Evolutionary conservation across 2,113 vertebrate genomes (phyloP).

Genomic region (Python bivittatus): DNA sequence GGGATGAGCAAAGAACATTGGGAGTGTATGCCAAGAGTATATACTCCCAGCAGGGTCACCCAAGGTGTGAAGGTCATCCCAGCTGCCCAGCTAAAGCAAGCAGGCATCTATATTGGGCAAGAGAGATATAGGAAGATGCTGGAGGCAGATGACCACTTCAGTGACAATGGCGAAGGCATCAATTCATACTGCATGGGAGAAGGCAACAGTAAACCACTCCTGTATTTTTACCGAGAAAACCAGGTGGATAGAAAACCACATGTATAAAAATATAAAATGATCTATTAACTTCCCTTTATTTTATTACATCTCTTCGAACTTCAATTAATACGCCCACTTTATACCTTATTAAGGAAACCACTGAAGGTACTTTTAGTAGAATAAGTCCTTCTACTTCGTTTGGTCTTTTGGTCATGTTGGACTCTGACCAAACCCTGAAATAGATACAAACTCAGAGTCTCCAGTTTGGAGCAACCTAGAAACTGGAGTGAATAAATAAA

Average conservation of each 20-base stretch:
- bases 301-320: background rate
- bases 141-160: background rate
- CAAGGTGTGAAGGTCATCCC: background rate
- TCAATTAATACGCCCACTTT: background rate
- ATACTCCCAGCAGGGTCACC: too few relatives aligned
- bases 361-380: background rate
- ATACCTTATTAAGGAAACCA: background rate
- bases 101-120: background rate
- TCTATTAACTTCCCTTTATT: background rate
- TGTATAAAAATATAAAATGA: background rate
- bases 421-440: background rate
- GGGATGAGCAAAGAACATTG: too few relatives aligned
- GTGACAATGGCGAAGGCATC: background rate
- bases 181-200: background rate
- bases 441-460: background rate
- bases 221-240: background rate
- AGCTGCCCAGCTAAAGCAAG: background rate
- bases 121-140: background rate
- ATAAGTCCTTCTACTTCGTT: background rate
- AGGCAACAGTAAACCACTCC: background rate
- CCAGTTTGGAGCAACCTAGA: background rate
- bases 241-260: background rate
- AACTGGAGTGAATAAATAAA: background rate
- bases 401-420: background rate
- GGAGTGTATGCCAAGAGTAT: too few relatives aligned